Conservation (phyloP, 2,888 invertebrate genomes). For the Dorcus hopei region DNA sequence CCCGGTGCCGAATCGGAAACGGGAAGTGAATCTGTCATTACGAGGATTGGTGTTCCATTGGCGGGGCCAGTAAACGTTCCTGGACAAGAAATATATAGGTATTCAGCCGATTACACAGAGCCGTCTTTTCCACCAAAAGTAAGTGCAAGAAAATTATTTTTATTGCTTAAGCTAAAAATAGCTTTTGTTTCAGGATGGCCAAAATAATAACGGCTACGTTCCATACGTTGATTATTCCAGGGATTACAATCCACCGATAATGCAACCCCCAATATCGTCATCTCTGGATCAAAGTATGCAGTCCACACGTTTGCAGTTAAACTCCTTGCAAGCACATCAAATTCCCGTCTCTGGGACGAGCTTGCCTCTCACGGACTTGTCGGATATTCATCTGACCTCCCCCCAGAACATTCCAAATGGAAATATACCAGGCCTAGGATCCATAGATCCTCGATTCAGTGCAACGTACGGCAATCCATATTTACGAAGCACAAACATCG, state of each 20-base stretch:
- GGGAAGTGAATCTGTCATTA: slow-evolving; percentile 54
- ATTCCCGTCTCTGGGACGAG: slow-evolving; percentile 38
- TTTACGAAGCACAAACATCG: slow-evolving; percentile 65
- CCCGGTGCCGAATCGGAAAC: slow-evolving; percentile 55
- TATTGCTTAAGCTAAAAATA: neutral
- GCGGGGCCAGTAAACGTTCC: slow-evolving; percentile 76
- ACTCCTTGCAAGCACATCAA: slow-evolving; percentile 44
- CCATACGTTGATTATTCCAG: slow-evolving; percentile 86
- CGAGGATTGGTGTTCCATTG: slow-evolving; percentile 67
- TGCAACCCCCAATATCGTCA: slow-evolving; percentile 56
- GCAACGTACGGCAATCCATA: slow-evolving; percentile 90
- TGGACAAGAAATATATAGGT: slow-evolving; percentile 61
- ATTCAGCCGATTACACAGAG: slow-evolving; percentile 75
- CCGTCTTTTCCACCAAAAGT: slow-evolving; percentile 74
- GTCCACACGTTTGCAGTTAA: slow-evolving; percentile 48
- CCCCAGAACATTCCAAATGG: slow-evolving; percentile 43
- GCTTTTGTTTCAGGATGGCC: slow-evolving; percentile 60
- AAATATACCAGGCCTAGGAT: slow-evolving; percentile 31
- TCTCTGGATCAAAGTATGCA: slow-evolving; percentile 51
- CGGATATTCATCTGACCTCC: slow-evolving; percentile 40
- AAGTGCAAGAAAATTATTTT: slow-evolving; percentile 17
- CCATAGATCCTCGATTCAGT: slow-evolving; percentile 80
- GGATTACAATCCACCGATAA: slow-evolving; percentile 82
- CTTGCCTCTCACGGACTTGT: slow-evolving; percentile 43
- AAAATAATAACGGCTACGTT: slow-evolving; percentile 81